Conservation (phyloP, 2,113 vertebrate genomes). For the Amia ocellicauda region DNA sequence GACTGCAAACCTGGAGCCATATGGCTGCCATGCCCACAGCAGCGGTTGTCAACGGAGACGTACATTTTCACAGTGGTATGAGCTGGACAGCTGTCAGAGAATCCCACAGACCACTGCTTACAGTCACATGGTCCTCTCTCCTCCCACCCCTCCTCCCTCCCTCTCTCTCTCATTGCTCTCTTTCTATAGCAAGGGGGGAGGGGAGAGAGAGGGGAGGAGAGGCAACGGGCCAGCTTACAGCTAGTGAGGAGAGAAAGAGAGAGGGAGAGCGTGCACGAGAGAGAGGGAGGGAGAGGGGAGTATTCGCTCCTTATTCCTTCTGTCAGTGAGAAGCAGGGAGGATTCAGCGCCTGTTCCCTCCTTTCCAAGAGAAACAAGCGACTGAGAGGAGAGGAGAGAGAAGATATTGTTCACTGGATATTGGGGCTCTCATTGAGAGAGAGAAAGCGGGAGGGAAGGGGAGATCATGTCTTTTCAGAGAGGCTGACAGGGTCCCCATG, state of each 20-base stretch:
- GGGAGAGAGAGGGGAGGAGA: constrained; percentile 24
- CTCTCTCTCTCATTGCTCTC: constrained; percentile 31
- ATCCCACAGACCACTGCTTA: constrained; percentile 43
- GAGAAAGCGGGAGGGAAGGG: constrained; percentile 3
- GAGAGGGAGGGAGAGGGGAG: constrained; percentile 45
- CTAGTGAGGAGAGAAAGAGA: constrained; percentile 39
- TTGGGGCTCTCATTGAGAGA: constrained; percentile 38
- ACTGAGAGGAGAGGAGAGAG: constrained; percentile 9
- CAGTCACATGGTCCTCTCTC: constrained; percentile 40
- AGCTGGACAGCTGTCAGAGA: constrained; percentile 63
- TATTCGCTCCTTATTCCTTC: constrained; percentile 25
- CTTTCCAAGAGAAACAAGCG: constrained; percentile 8
- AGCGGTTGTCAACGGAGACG: constrained; percentile 66
- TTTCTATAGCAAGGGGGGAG: constrained; percentile 24
- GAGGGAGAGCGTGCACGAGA: constrained; percentile 28
- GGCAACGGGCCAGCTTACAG: constrained; percentile 39
- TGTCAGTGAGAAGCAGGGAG: constrained; percentile 32
- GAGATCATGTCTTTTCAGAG: constrained; percentile 43
- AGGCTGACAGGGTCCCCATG: constrained; percentile 32
- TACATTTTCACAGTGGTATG: constrained; percentile 59
- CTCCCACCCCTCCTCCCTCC: constrained; percentile 15
- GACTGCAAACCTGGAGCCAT: constrained; percentile 32
- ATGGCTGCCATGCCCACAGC: constrained; percentile 46
- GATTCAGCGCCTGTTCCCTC: constrained; percentile 27
- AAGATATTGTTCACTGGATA: constrained; percentile 24